Evolutionary conservation across 2,888 invertebrate species (phyloP).

Genomic region (Aleiodes testaceus): DNA sequence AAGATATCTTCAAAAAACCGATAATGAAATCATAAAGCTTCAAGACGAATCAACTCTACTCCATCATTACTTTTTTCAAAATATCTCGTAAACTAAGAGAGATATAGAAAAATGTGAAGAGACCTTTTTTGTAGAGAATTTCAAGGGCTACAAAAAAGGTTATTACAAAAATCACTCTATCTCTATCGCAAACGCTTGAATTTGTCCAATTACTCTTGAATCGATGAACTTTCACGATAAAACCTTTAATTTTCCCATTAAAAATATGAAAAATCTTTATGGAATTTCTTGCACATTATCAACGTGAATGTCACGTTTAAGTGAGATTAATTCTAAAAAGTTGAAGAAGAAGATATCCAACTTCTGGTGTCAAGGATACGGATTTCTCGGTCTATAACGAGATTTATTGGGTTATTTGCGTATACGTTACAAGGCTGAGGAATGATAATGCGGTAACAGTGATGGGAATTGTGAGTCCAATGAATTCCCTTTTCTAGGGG

Average conservation of each 20-base stretch:
- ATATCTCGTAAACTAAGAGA: too few species aligned
- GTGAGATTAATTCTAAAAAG: background rate
- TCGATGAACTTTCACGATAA: slow-evolving; percentile 16
- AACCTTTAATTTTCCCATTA: background rate
- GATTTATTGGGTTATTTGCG: slow-evolving; percentile 70
- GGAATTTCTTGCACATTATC: background rate
- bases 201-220: too few species aligned
- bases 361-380: slow-evolving; percentile 61
- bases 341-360: slow-evolving; percentile 13
- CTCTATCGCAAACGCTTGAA: too few species aligned
- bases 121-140: too few species aligned
- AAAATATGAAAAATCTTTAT: background rate
- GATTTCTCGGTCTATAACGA: slow-evolving; percentile 55
- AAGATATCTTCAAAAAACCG: too few species aligned
- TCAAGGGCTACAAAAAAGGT: too few species aligned
- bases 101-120: too few species aligned
- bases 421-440: slow-evolving; percentile 69
- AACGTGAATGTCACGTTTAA: slow-evolving; percentile 7
- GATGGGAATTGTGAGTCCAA: too few species aligned
- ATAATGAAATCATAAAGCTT: too few species aligned
- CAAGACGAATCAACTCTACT: too few species aligned
- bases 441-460: slow-evolving; percentile 44
- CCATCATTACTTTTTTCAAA: too few species aligned
- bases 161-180: too few species aligned
- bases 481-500: background rate